These are phyloP conservation scores for Ophiothrix spiculata DNA, from an alignment of 35 echinoderm and acorn worm species.

Conservation along the genomic window DNA sequence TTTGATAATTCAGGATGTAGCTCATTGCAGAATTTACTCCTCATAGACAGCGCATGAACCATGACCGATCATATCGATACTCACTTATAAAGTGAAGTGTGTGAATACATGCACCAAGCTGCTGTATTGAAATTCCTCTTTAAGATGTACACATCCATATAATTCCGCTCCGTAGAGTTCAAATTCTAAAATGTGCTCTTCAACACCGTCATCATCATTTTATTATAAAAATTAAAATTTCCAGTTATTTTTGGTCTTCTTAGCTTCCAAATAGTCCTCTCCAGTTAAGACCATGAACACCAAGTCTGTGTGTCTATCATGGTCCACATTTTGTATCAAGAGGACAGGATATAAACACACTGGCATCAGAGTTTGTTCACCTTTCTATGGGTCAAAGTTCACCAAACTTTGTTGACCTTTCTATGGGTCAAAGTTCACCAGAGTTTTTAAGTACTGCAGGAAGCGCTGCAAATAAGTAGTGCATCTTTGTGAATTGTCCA, in stretches of 20 bases:
- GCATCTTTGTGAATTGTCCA: neutral
- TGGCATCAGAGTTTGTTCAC: neutral
- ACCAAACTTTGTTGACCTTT: neutral
- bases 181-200: neutral
- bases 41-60: too few relatives aligned
- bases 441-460: neutral
- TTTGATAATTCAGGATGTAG: too few relatives aligned
- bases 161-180: neutral
- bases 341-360: too few relatives aligned
- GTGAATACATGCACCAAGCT: too few relatives aligned
- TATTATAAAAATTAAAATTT: neutral
- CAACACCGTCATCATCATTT: neutral
- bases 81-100: too few relatives aligned
- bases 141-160: neutral
- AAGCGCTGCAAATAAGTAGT: neutral
- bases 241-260: neutral
- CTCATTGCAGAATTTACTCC: too few relatives aligned
- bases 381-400: neutral
- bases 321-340: too few relatives aligned
- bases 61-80: too few relatives aligned
- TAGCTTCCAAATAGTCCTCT: neutral
- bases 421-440: neutral
- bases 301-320: too few relatives aligned
- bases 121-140: neutral
- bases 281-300: too few relatives aligned